Evolutionary conservation across 30 jellyfish, hydroid and myxozoan species (phyloP).

Genomic region (Catostylus mosaicus): DNA sequence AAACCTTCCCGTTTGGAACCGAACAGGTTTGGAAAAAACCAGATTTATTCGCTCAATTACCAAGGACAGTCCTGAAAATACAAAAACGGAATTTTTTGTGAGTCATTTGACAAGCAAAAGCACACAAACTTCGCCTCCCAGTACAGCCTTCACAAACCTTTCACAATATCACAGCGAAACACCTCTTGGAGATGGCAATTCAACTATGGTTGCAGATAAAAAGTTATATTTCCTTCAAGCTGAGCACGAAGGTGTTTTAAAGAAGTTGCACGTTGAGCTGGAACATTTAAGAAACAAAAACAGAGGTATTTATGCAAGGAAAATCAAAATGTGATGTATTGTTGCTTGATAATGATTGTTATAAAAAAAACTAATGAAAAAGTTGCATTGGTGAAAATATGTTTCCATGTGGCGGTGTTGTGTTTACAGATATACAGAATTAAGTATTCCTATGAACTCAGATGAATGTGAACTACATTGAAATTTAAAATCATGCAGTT

Average conservation of each 20-base stretch:
- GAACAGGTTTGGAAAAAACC: constrained; percentile 65
- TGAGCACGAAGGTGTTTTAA: constrained; percentile 68
- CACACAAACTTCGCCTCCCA: constrained; percentile 74
- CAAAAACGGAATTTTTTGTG: constrained; percentile 32
- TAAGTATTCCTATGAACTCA: no score
- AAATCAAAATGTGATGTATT: no score
- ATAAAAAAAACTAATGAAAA: no score
- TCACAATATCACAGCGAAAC: neutral
- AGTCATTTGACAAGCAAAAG: constrained; percentile 36
- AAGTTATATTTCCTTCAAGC: constrained; percentile 62
- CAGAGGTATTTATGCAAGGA: constrained; percentile 65
- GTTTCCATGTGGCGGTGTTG: no score
- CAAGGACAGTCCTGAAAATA: constrained; percentile 64
- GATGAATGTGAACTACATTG: no score
- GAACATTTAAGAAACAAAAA: constrained; percentile 39
- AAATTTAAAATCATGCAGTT: no score
- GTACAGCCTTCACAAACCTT: constrained; percentile 7
- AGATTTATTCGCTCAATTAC: constrained; percentile 63
- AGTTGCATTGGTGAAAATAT: no score
- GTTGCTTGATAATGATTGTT: no score
- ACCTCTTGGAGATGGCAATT: neutral
- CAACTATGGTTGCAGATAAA: constrained; percentile 29
- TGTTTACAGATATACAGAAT: no score
- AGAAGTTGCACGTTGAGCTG: constrained; percentile 45
- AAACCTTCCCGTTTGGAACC: constrained; percentile 72